Base-by-base conservation (phyloP, 2,888 invertebrate genomes). In the Melinopterus prodromus region DNA sequence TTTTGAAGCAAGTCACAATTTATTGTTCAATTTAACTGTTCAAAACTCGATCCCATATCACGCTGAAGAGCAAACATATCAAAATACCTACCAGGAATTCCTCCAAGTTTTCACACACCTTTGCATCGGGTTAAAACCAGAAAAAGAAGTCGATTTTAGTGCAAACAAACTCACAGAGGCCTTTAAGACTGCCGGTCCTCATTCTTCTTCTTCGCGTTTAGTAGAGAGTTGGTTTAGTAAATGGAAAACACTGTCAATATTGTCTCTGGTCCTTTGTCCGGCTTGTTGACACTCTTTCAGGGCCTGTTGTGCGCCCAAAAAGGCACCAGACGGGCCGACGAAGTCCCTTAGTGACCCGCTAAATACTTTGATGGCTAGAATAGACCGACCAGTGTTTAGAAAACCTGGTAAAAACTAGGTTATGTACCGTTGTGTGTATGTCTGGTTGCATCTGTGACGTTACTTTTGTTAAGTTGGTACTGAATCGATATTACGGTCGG, bases 181-280 rank as follows among this genome's bases (percentile, higher is more conserved):
- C 53, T 53, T 53, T 53, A 26, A 53, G 53, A 4, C 7, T 53
- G 53, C 5, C 53, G 53, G 53, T 53, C 0, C 53, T 53, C 5
- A 2, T 53, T 53, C 53, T 53, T 53, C 53, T 53, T 53, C 53
- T 53, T 53, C 53, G 53, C 53, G 53, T 53, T 53, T 53, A 53
- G 53, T 53, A 53, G 53, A 53, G 79, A 82, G 82, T 83, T 83
- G 81, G 80, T 82, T 83, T 82, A 82, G 82, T 82, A 83, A 83
- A 83, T 83, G 83, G 82, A 83, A 82, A 82, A 82, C 78, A 83
- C 76, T 81, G 82, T 82, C 81, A 83, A 83, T 82, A 83, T 82
- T 82, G 82, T 81, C 80, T 82, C 77, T 77, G 53, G 53, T 53
- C 53, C 53, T 53, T 53, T 53, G 53, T 53, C 53, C 53, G 53